Percentiles rank a stretch among this genome's conserved stretches.
Conservation (phyloP, 2,113 vertebrate genomes). For the Pelusios castaneus region DNA sequence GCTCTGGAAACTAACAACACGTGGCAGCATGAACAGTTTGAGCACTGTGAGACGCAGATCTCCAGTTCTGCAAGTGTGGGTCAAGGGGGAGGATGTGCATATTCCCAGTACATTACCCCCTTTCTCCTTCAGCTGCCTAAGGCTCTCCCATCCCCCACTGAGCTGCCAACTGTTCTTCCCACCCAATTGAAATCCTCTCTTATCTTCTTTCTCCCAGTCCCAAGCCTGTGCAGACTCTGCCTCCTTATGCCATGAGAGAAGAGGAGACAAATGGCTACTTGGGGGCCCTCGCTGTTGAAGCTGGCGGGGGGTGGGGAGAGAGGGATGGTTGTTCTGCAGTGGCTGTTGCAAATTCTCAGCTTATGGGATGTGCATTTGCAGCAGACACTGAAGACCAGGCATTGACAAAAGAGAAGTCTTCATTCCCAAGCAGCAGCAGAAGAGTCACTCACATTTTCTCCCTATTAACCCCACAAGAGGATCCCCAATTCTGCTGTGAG, state of each 20-base stretch:
- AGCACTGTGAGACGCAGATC: background rate
- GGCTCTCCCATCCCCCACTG: background rate
- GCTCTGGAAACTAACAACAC: background rate
- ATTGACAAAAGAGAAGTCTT: background rate
- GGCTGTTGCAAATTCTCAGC: background rate
- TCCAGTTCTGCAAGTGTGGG: background rate
- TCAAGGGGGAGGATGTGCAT: background rate
- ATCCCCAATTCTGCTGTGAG: background rate
- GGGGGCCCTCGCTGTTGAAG: background rate
- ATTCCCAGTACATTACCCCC: background rate
- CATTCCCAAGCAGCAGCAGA: background rate
- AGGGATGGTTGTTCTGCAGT: background rate
- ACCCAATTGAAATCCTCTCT: background rate
- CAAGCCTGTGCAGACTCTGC: background rate
- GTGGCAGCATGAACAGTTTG: background rate
- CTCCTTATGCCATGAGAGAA: background rate
- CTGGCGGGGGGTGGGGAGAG: background rate
- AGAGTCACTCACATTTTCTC: background rate
- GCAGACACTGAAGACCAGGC: background rate
- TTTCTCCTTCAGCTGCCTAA: background rate
- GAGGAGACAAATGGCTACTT: background rate
- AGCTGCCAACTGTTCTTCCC: background rate
- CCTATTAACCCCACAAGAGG: accelerated
- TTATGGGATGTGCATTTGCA: background rate
- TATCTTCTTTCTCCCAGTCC: background rate